Evolutionary conservation across 2,113 vertebrate species (phyloP).

Genomic region (Entomyzon cyanotis): DNA sequence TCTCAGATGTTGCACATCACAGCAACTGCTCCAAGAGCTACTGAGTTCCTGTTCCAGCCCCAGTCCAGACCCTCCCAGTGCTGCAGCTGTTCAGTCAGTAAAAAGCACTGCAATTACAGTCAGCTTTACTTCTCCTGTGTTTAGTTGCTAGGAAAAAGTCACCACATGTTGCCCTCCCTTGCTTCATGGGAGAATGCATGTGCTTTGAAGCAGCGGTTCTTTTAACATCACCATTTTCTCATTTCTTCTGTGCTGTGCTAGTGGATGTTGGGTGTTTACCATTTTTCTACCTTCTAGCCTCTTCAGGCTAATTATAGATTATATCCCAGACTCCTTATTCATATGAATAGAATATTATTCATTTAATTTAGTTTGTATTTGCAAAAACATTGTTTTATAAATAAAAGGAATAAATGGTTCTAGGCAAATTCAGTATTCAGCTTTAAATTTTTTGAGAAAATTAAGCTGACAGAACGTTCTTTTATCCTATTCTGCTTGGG

Average conservation of each 20-base stretch:
- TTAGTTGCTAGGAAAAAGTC: neutral
- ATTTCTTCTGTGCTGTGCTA: neutral
- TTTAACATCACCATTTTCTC: neutral
- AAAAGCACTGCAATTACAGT: neutral
- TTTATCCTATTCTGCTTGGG: neutral
- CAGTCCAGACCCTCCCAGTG: neutral
- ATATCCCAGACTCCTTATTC: neutral
- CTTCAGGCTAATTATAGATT: neutral
- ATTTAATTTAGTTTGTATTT: neutral
- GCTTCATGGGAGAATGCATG: rapidly evolving
- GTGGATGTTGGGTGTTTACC: neutral
- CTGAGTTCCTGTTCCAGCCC: neutral
- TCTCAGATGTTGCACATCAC: neutral
- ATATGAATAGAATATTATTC: neutral
- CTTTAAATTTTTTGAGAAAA: neutral
- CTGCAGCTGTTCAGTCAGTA: neutral
- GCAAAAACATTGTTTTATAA: neutral
- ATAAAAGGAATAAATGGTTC: neutral
- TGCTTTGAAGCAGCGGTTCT: neutral
- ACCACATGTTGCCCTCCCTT: neutral
- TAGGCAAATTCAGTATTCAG: neutral
- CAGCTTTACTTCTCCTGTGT: neutral
- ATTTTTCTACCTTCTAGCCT: neutral
- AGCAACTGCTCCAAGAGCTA: neutral
- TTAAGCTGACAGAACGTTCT: neutral